Evolutionary conservation across 2,888 invertebrate species (phyloP), one percentile per base, ranked within the genome.

Genomic region (Drosophila macrospina): DNA sequence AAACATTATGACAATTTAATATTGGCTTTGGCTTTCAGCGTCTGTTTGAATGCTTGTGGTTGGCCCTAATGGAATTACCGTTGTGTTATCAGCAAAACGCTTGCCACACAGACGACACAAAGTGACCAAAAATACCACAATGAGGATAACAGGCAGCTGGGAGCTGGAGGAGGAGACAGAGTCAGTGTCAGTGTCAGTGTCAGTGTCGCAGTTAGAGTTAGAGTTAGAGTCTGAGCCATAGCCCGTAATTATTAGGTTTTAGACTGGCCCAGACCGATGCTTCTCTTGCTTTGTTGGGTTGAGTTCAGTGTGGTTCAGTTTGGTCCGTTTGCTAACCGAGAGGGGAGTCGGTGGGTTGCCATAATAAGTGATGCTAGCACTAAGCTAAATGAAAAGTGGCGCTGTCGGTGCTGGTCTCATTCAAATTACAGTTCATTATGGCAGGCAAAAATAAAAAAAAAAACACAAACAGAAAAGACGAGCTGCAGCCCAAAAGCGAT

Each of bases 391-490:
- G 89, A 85, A 85, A 78, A 74, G 74, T 62, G 71, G 67, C 69
- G 10, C 26, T 34, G 44, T 20, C 57, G 44, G 11, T 24, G 45
- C n/a, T 39, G 66, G 28, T 74, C 81, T 78, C 84, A 84, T 88
- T 81, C 89, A 84, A 84, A 84, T 84, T 84, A 87, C 89, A 70
- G 68, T 67, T 84, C 78, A 88, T 84, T 84, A 86, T 70, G 88
- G 80, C 65, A 66, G 76, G 68, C 59, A 59, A 69, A 69, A 74
- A 68, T 37, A 41, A 66, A 70, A 69, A 20, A 2, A 3, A 20
- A 20, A 20, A 20, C 3, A 20, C 20, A 69, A 20, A 68, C 30
- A 41, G 62, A 70, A 69, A 78, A 80, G 67, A 71, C 62, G 64
- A 24, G 56, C 39, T 50, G 7, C 32, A 24, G 52, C 44, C 59